Conservation (phyloP, 2,113 vertebrate species). For the Tyto alba region DNA sequence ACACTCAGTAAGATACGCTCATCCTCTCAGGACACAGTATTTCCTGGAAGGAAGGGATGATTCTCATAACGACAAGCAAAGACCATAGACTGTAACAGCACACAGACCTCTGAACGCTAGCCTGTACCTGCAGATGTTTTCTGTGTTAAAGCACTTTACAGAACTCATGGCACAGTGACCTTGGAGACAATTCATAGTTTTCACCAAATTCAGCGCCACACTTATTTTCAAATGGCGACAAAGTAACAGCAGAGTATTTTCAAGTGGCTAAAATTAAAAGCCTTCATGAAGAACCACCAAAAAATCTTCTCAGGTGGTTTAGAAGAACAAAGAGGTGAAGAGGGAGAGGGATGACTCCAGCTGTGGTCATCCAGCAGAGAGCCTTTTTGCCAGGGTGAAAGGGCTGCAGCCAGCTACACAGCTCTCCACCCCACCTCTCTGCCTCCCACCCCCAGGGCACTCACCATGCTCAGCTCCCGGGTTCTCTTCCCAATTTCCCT, state of each 20-base stretch:
- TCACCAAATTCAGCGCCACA: fast-evolving
- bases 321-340: neutral
- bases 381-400: neutral
- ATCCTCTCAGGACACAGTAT: neutral
- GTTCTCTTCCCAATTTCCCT: conserved; percentile 96
- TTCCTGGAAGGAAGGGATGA: neutral
- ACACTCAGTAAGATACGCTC: neutral
- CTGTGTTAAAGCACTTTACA: neutral
- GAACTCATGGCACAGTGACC: neutral
- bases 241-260: neutral
- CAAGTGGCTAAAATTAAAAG: neutral
- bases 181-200: neutral
- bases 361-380: neutral
- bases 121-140: neutral
- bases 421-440: neutral
- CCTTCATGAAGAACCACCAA: neutral
- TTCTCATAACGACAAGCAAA: neutral
- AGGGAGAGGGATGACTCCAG: neutral
- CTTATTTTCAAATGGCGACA: neutral
- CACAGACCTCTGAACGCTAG: neutral
- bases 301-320: neutral
- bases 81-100: conserved; percentile 10
- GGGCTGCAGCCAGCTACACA: neutral
- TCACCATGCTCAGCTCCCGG: conserved; percentile 91
- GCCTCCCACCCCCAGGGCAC: conserved; percentile 12